phyloP scores from a whole-genome alignment of 2,113 vertebrate species.

The Anarrhichthys ocellatus region DNA sequence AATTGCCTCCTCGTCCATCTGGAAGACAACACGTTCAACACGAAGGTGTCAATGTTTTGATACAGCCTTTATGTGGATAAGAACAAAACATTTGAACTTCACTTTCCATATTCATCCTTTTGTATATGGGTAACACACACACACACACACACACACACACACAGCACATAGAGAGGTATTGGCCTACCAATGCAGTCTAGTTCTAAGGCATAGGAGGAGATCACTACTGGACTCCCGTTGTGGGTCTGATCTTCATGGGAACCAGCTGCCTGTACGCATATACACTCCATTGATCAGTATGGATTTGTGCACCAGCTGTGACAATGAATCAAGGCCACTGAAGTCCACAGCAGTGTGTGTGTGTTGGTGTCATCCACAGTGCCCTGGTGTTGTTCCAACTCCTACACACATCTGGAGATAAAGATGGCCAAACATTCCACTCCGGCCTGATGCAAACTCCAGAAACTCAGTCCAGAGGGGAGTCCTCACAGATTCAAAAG shows the following conservation, averaged over 20 bases:
- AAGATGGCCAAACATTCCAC: slow-evolving; percentile 65
- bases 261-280: slow-evolving; percentile 46
- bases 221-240: slow-evolving; percentile 61
- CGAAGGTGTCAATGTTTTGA: slow-evolving; percentile 5
- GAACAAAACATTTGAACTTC: neutral
- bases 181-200: slow-evolving; percentile 63
- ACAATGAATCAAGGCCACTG: slow-evolving; percentile 15
- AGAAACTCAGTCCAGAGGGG: slow-evolving; percentile 35
- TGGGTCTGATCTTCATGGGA: slow-evolving; percentile 44
- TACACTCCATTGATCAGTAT: slow-evolving; percentile 68
- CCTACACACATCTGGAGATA: slow-evolving; percentile 62
- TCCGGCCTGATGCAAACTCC: slow-evolving; percentile 41
- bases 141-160: neutral
- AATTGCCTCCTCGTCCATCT: slow-evolving; percentile 84
- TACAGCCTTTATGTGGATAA: neutral
- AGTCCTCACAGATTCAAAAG: slow-evolving; percentile 32
- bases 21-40: slow-evolving; percentile 37
- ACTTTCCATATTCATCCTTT: neutral
- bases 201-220: slow-evolving; percentile 71
- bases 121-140: neutral
- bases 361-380: slow-evolving; percentile 54
- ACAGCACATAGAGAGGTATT: neutral
- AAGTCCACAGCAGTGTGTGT: slow-evolving; percentile 28
- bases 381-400: slow-evolving; percentile 42
- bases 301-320: slow-evolving; percentile 35